These are phyloP conservation scores for Leptodactylus fallax DNA, from an alignment of 2,797 vertebrate genomes.

Conservation along the genomic window DNA sequence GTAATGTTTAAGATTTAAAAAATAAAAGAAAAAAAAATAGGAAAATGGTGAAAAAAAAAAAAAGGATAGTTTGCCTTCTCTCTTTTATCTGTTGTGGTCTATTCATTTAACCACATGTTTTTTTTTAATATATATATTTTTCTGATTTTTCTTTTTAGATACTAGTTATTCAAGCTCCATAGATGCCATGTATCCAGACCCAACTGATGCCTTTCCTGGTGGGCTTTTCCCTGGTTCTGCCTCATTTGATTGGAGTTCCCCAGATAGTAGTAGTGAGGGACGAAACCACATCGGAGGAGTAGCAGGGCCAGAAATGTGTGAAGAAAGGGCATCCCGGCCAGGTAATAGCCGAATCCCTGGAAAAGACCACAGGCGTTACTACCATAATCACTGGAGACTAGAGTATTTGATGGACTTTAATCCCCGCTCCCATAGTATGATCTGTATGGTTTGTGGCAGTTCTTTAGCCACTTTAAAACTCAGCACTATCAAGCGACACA, in stretches of 20 bases:
- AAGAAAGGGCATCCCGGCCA: conserved; percentile 80
- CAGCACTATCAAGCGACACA: conserved; percentile 94
- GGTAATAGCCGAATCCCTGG: conserved; percentile 88
- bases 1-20: too few relatives aligned
- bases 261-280: conserved; percentile 79
- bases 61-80: neutral
- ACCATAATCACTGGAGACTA: conserved; percentile 92
- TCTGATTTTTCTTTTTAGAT: conserved; percentile 45
- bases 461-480: conserved; percentile 91
- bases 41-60: neutral
- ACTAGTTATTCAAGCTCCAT: conserved; percentile 30
- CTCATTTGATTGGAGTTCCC: conserved; percentile 69
- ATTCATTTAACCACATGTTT: neutral
- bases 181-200: conserved; percentile 48
- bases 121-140: neutral
- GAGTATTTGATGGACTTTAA: conserved; percentile 97
- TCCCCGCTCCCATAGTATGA: conserved; percentile 88
- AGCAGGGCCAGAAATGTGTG: conserved; percentile 75
- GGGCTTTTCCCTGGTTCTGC: conserved; percentile 52
- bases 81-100: neutral
- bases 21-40: neutral
- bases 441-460: conserved; percentile 95
- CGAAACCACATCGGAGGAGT: conserved; percentile 69
- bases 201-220: conserved; percentile 23
- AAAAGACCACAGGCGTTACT: conserved; percentile 91